phyloP scores from a whole-genome alignment of 2,797 vertebrate species.

The Tragelaphus oryx region DNA sequence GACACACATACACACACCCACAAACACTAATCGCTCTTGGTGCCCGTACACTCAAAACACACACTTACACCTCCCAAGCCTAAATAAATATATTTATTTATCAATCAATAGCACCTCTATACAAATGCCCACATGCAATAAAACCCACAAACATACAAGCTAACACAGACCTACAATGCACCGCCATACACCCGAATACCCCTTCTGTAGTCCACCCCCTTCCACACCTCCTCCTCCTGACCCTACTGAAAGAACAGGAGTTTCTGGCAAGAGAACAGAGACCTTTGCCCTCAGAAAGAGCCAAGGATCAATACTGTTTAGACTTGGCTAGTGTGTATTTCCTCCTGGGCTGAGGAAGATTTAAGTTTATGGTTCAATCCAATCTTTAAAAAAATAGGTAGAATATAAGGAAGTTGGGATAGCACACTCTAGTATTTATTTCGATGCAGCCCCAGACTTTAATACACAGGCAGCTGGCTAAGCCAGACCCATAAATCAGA shows the following conservation, averaged over 20 bases:
- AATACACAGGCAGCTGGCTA: constrained; percentile 42
- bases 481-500: constrained; percentile 66
- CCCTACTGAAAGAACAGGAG: neutral
- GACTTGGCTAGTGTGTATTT: constrained; percentile 56
- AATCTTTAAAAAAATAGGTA: constrained; percentile 16
- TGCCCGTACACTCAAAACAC: neutral
- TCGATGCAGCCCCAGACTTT: constrained; percentile 11
- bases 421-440: constrained; percentile 73
- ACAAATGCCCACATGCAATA: neutral
- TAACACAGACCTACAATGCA: neutral
- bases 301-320: constrained; percentile 64
- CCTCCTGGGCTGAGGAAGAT: constrained; percentile 53
- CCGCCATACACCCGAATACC: neutral
- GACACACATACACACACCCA: neutral
- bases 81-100: neutral
- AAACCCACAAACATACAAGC: neutral
- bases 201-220: neutral
- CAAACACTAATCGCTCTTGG: neutral
- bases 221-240: neutral
- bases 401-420: constrained; percentile 71
- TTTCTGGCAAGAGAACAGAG: constrained; percentile 47
- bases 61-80: neutral
- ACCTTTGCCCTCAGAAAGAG: constrained; percentile 64
- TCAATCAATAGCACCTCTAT: neutral
- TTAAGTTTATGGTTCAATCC: constrained; percentile 58